Conservation (phyloP, 2,113 vertebrate species). For the Pseudorasbora parva region DNA sequence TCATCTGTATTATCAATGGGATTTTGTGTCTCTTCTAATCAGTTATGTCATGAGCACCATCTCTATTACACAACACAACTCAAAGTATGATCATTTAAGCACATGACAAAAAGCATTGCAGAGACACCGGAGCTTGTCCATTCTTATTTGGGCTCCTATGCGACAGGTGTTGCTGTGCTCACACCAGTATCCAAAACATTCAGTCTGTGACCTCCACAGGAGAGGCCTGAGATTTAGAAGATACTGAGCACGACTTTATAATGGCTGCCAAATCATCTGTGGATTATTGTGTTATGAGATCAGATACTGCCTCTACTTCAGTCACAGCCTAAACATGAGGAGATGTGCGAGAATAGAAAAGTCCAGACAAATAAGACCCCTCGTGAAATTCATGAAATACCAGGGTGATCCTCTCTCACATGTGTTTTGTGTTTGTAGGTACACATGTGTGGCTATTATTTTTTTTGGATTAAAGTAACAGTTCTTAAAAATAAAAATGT, state of each 20-base stretch:
- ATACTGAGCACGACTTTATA: constrained; percentile 75
- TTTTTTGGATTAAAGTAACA: not conserved
- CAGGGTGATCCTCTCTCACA: constrained; percentile 20
- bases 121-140: constrained; percentile 26
- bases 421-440: constrained; percentile 27
- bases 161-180: constrained; percentile 69
- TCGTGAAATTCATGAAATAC: constrained; percentile 39
- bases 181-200: constrained; percentile 67
- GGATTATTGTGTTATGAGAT: constrained; percentile 75
- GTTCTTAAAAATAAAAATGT: not conserved
- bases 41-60: constrained; percentile 15
- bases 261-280: constrained; percentile 71
- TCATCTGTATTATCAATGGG: not conserved
- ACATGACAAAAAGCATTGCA: not conserved
- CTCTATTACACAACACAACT: constrained; percentile 40
- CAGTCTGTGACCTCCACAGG: constrained; percentile 67
- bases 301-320: constrained; percentile 64
- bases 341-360: constrained; percentile 36
- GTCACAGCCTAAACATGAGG: constrained; percentile 63
- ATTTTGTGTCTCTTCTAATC: constrained; percentile 15
- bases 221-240: constrained; percentile 68
- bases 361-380: constrained; percentile 61
- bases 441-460: not conserved
- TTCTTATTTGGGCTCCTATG: constrained; percentile 51
- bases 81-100: not conserved